Percentiles rank a stretch among this genome's conserved stretches.
Conservation (phyloP, 2,113 vertebrate species). For the Corythaixoides concolor region DNA sequence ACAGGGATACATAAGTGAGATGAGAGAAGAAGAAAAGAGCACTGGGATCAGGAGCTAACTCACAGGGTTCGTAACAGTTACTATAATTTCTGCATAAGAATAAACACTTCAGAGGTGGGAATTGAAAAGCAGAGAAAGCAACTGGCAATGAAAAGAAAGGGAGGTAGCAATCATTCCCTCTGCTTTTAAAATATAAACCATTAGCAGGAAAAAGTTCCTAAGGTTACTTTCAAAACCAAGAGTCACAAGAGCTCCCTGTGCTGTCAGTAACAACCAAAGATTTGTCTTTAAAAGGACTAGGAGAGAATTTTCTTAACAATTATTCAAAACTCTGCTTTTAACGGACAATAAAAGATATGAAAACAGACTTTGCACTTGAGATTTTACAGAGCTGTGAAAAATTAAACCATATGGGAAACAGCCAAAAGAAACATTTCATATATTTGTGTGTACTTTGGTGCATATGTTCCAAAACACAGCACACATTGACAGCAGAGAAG, state of each 20-base stretch:
- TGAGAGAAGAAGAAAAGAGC: background rate
- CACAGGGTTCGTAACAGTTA: background rate
- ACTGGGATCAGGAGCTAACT: background rate
- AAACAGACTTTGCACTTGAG: background rate
- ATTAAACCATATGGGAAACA: background rate
- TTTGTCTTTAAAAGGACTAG: background rate
- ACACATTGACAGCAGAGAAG: background rate
- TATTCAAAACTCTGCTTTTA: background rate
- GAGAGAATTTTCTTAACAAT: background rate
- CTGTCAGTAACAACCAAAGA: background rate
- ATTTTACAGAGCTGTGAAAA: slow-evolving; percentile 9
- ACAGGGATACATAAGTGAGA: background rate
- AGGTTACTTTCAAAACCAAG: background rate
- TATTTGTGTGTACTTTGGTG: background rate
- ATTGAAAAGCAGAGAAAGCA: background rate
- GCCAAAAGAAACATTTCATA: background rate
- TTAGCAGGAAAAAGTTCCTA: background rate
- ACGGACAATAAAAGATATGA: background rate
- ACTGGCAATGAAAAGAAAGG: background rate
- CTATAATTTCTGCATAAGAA: background rate
- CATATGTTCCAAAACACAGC: background rate
- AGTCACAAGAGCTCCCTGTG: background rate
- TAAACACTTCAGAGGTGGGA: background rate
- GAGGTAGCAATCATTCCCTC: background rate
- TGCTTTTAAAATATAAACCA: slow-evolving; percentile 4